Conservation (phyloP, 2,888 invertebrate genomes). For the Nycteola revayana region DNA sequence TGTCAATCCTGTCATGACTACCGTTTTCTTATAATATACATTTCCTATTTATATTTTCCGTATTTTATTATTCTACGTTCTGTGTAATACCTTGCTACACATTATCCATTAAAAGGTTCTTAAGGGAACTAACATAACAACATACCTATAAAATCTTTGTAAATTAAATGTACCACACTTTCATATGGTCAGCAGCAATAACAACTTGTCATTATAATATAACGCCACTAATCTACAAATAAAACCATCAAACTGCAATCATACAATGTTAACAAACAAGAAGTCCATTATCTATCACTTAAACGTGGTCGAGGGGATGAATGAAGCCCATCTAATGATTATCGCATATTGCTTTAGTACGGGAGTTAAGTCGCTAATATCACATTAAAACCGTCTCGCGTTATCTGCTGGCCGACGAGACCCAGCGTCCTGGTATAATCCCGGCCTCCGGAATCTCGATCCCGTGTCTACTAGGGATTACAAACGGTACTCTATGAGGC, state of each 20-base stretch:
- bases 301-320: constrained; percentile 28
- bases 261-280: constrained; percentile 23
- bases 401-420: constrained; percentile 50
- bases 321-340: constrained; percentile 36
- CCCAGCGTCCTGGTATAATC: constrained; percentile 46
- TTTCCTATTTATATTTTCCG: too few relatives aligned
- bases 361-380: constrained; percentile 58
- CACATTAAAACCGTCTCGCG: constrained; percentile 52
- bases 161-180: too few relatives aligned
- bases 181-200: too few relatives aligned
- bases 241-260: constrained; percentile 28
- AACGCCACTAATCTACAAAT: constrained; percentile 23
- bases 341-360: constrained; percentile 32
- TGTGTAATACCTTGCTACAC: too few relatives aligned
- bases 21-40: too few relatives aligned
- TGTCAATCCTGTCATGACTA: too few relatives aligned
- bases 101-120: too few relatives aligned
- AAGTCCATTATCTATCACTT: constrained; percentile 36
- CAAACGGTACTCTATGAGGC: constrained; percentile 43
- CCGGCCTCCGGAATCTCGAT: constrained; percentile 47
- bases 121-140: too few relatives aligned
- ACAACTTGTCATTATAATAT: constrained; percentile 13
- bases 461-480: constrained; percentile 57
- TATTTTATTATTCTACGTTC: too few relatives aligned
- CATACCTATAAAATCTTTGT: too few relatives aligned